Evolutionary conservation across 2,113 vertebrate genomes (phyloP).

Genomic region (Myocastor coypus): DNA sequence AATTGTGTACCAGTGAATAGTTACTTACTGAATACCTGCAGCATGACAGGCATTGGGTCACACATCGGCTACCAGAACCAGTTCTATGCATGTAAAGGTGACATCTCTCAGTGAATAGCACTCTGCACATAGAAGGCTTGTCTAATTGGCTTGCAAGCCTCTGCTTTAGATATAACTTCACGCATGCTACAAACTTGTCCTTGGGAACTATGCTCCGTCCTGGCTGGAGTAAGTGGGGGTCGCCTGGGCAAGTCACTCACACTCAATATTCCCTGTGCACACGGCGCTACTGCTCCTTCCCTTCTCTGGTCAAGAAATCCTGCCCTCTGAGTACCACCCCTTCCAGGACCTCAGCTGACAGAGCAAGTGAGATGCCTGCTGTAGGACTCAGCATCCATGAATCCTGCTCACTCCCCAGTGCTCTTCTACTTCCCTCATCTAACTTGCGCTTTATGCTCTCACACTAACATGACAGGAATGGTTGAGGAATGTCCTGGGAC

Average conservation of each 20-base stretch:
- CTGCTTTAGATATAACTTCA: neutral
- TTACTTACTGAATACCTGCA: neutral
- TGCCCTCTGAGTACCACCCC: neutral
- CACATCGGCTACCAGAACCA: neutral
- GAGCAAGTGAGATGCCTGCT: neutral
- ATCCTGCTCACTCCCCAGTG: neutral
- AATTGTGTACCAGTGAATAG: neutral
- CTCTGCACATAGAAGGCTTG: neutral
- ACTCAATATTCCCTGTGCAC: neutral
- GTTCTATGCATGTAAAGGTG: neutral
- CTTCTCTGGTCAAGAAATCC: neutral
- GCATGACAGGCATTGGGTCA: neutral
- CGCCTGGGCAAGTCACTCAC: neutral
- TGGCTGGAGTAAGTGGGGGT: accelerated
- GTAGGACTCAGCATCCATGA: accelerated
- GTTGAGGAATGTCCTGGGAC: accelerated
- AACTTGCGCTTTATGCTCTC: neutral
- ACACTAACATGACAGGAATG: neutral
- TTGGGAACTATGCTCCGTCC: neutral
- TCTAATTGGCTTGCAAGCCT: neutral
- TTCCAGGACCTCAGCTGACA: neutral
- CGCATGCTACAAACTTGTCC: accelerated
- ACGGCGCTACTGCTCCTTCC: neutral
- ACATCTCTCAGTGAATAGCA: neutral
- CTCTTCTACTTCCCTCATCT: accelerated